Percentiles rank a stretch among this genome's conserved stretches.
Conservation (phyloP, 2,797 vertebrate genomes). For the Rhincodon typus region DNA sequence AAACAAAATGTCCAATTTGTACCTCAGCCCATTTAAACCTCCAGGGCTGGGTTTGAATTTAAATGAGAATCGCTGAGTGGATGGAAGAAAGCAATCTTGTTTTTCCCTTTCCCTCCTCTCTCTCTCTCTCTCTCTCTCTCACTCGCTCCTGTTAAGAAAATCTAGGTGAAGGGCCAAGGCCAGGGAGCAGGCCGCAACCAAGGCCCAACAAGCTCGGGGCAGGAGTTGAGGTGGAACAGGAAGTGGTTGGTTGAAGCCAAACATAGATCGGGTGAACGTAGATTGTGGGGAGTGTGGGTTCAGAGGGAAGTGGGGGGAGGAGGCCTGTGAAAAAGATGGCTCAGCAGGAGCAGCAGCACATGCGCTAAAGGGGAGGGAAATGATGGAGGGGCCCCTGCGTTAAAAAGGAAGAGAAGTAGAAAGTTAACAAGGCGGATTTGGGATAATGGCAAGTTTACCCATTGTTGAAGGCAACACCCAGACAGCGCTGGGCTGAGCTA, state of each 20-base stretch:
- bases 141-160: neutral
- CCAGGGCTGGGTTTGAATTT: neutral
- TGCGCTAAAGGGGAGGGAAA: neutral
- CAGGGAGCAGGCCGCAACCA: neutral
- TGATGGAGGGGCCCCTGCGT: too few relatives aligned
- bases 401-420: neutral
- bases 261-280: neutral
- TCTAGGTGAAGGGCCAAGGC: neutral
- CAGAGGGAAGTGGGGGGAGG: neutral
- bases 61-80: constrained; percentile 4
- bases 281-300: neutral
- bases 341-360: neutral
- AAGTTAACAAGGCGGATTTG: too few relatives aligned
- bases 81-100: neutral
- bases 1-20: neutral
- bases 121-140: neutral
- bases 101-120: neutral
- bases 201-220: neutral
- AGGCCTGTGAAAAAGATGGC: neutral
- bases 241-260: neutral
- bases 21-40: neutral
- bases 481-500: neutral
- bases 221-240: neutral
- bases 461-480: neutral
- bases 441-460: neutral